phyloP scores from a whole-genome alignment of 2,797 vertebrate species.

The Typhlichthys subterraneus region DNA sequence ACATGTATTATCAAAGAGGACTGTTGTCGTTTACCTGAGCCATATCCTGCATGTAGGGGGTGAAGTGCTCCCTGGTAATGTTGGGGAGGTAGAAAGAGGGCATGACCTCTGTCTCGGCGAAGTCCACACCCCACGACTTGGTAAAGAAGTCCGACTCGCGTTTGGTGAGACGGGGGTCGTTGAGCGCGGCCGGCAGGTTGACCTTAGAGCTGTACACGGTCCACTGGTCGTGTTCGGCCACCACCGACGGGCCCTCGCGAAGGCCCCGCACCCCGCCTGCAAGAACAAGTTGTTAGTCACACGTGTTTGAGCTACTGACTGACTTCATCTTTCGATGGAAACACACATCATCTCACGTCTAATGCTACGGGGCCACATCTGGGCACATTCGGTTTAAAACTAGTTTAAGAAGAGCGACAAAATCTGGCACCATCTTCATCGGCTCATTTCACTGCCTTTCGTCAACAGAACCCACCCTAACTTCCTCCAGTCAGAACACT shows the following conservation, averaged over 20 bases:
- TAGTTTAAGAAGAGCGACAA: too few species aligned
- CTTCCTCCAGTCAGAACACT: too few species aligned
- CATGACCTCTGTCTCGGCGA: constrained; percentile 90
- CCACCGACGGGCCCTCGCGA: constrained; percentile 88
- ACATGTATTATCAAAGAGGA: not conserved
- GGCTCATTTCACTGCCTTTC: too few species aligned
- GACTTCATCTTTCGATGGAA: too few species aligned
- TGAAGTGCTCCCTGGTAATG: constrained; percentile 92
- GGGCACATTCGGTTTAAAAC: too few species aligned
- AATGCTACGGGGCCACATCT: too few species aligned
- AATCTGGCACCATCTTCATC: too few species aligned
- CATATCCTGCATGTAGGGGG: constrained; percentile 87
- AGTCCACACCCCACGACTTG: constrained; percentile 98
- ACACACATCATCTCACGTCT: too few species aligned
- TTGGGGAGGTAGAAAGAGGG: constrained; percentile 93
- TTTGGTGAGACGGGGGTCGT: constrained; percentile 95
- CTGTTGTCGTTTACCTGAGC: constrained; percentile 81
- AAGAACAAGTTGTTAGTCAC: not conserved
- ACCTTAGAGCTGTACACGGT: constrained; percentile 98
- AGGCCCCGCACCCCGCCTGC: constrained; percentile 83
- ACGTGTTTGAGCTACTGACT: too few species aligned
- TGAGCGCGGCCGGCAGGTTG: constrained; percentile 95
- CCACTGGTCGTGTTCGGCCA: constrained; percentile 93
- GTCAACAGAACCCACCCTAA: too few species aligned
- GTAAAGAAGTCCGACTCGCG: constrained; percentile 99